These are phyloP conservation scores for Meliscaeva auricollis DNA, from an alignment of 2,888 invertebrate genomes.

Conservation along the genomic window DNA sequence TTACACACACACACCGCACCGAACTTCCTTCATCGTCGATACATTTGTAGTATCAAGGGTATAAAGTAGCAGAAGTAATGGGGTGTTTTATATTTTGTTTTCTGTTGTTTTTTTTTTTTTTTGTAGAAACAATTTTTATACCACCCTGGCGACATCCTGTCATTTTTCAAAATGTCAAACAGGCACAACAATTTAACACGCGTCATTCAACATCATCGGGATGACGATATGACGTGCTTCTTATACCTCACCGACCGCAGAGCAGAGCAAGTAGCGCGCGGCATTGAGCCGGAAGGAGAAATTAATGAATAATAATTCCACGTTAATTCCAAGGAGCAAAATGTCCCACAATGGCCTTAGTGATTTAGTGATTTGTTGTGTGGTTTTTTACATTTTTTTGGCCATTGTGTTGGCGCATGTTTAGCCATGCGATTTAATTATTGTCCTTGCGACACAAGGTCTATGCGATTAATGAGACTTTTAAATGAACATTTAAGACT, in stretches of 20 bases:
- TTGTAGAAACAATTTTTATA: conserved; percentile 10
- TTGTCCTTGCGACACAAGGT: conserved; percentile 33
- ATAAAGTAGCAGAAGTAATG: conserved; percentile 22
- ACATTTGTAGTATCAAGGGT: background rate
- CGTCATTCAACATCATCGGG: conserved; percentile 68
- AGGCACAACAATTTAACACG: conserved; percentile 70
- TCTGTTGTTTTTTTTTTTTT: background rate
- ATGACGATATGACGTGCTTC: background rate
- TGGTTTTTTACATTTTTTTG: conserved; percentile 12
- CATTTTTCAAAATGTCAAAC: conserved; percentile 75
- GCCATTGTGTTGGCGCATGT: conserved; percentile 58
- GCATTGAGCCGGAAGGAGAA: conserved; percentile 70
- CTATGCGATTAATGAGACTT: conserved; percentile 47
- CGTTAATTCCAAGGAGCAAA: conserved; percentile 58
- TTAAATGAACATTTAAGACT: conserved; percentile 63
- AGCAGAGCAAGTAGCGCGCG: conserved; percentile 2
- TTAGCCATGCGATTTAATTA: conserved; percentile 54
- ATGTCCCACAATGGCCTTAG: conserved; percentile 42
- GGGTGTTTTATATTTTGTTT: conserved; percentile 16
- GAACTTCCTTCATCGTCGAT: background rate
- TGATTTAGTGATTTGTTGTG: conserved; percentile 45
- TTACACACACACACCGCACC: background rate
- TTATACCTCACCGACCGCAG: background rate
- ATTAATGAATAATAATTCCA: conserved; percentile 75
- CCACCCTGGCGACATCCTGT: conserved; percentile 66